These are phyloP conservation scores for Anarsia innoxiella DNA, from an alignment of 2,888 invertebrate genomes.

Conservation along the genomic window DNA sequence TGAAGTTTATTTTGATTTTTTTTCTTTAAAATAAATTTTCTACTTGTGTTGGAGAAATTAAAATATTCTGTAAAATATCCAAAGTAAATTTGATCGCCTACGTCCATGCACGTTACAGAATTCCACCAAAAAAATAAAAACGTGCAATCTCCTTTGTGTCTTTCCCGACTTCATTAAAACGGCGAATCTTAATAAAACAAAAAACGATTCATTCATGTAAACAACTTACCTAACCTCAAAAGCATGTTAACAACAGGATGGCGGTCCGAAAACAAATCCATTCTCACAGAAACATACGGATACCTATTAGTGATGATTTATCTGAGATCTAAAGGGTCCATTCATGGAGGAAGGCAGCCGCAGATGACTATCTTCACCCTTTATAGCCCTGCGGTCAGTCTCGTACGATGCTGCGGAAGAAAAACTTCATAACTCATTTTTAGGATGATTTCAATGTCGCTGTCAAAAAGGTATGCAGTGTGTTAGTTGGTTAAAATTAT, in stretches of 20 bases:
- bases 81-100: too few species aligned
- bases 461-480: not conserved
- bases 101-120: too few species aligned
- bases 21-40: too few species aligned
- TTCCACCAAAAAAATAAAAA: too few species aligned
- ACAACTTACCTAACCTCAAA: slow-evolving; percentile 8
- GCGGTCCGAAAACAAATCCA: slow-evolving; percentile 13
- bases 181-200: too few species aligned
- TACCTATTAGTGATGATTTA: slow-evolving; percentile 35
- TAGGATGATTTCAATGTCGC: not conserved
- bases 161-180: too few species aligned
- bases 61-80: too few species aligned
- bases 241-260: slow-evolving; percentile 8
- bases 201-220: too few species aligned
- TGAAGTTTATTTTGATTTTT: too few species aligned
- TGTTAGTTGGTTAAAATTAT: not conserved
- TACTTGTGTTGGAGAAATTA: too few species aligned
- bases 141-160: too few species aligned
- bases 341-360: slow-evolving; percentile 30
- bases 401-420: slow-evolving; percentile 18
- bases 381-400: slow-evolving; percentile 29
- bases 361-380: slow-evolving; percentile 33
- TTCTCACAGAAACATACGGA: slow-evolving; percentile 22
- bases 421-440: not conserved
- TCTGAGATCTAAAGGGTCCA: slow-evolving; percentile 33